phyloP scores from a whole-genome alignment of 2,888 invertebrate species.

The Napeogenes inachia region DNA sequence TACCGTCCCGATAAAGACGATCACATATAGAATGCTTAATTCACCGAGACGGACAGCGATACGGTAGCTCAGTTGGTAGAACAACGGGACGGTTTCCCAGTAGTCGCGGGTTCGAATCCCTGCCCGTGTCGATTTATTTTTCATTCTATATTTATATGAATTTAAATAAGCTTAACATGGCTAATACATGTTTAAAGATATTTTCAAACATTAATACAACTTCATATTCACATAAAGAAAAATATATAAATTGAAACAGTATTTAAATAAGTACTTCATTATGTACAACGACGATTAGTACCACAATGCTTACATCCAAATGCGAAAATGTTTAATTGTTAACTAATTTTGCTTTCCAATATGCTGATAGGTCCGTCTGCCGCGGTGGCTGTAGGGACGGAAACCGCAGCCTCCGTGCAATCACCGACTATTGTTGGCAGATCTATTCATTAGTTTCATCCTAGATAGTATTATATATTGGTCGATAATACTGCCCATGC shows the following conservation, averaged over 20 bases:
- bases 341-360: slow-evolving; percentile 37
- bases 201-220: too few species aligned
- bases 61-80: too few species aligned
- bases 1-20: background rate
- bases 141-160: too few species aligned
- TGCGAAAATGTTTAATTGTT: slow-evolving; percentile 26
- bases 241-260: slow-evolving; percentile 1
- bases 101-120: too few species aligned
- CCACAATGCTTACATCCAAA: slow-evolving; percentile 24
- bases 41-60: too few species aligned
- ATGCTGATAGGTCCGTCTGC: slow-evolving; percentile 39
- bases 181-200: too few species aligned
- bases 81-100: too few species aligned
- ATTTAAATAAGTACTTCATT: too few species aligned
- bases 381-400: slow-evolving; percentile 40
- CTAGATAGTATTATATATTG: slow-evolving; percentile 8
- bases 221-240: too few species aligned
- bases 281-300: background rate
- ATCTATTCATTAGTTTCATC: slow-evolving; percentile 26
- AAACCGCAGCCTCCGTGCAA: slow-evolving; percentile 55
- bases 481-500: background rate
- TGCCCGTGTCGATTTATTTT: too few species aligned
- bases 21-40: slow-evolving; percentile 4
- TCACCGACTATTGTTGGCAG: slow-evolving; percentile 51
- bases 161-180: too few species aligned